Evolutionary conservation across 2,888 invertebrate genomes (phyloP), one percentile per base, ranked within the genome.

Genomic region (Chromoteleia sp.): DNA sequence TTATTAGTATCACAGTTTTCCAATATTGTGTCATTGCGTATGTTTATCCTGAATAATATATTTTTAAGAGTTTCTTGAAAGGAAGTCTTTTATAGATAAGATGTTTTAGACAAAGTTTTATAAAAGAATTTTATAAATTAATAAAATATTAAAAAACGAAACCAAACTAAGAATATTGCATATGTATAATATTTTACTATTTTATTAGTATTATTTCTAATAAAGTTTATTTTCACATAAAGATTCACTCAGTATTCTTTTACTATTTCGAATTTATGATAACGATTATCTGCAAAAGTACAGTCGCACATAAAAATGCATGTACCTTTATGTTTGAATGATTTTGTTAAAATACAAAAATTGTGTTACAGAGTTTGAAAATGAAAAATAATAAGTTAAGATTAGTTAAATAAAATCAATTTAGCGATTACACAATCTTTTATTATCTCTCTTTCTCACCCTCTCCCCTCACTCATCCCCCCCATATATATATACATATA

Each of bases 1-100:
- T 52, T 52, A 52, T 30, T 15, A 30, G 52, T 30, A 29, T 33
- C 30, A 52, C 30, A 29, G 30, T 52, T 52, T 52, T 52, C 17
- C 52, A 15, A 33, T 52, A 52, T 3, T 30, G 21, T 12, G 12
- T 21, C 21, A 21, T 21, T 21, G n/a, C 21, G 21, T 48, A 48
- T 21, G 21, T 48, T 48, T 21, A 21, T 12, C 21, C 10, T 48
- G n/a, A 48, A 48, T 48, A 21, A 14, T 21, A 48, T 21, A 48
- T n/a, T 48, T 48, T 12, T 6, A 12, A 48, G 21, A 48, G 48
- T 8, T 36, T 41, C 5, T 14, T 41, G 0, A 14, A 41, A 41
- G 14, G 10, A 15, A 41, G 6, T 15, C 3, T 14, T 14, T 41
- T 41, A 3, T 15, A 14, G 41, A 41, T 41, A 15, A 41, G 15